These are phyloP conservation scores for Nesidiocoris tenuis DNA, from an alignment of 2,888 invertebrate species.

Conservation along the genomic window DNA sequence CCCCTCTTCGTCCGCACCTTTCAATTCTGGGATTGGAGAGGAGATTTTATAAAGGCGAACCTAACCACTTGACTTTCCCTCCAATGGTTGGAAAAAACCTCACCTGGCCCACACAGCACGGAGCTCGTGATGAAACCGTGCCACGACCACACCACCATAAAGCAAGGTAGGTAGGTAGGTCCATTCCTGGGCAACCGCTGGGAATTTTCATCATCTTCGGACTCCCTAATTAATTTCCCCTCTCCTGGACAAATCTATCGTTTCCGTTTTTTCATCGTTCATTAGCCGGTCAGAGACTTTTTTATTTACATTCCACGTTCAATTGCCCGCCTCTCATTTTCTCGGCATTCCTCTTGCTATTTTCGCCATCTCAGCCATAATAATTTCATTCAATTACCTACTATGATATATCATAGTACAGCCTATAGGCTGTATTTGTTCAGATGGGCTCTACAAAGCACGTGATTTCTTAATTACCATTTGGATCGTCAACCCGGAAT, in stretches of 20 bases:
- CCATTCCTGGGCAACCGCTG: no score
- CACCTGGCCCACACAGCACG: neutral
- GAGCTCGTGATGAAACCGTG: no score
- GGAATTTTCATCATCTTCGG: slow-evolving; percentile 1
- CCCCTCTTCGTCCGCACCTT: neutral
- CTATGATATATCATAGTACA: no score
- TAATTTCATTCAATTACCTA: neutral
- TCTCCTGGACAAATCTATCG: neutral
- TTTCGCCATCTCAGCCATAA: neutral
- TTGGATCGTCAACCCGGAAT: no score
- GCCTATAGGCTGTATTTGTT: no score
- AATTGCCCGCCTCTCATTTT: slow-evolving; percentile 1
- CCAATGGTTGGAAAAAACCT: slow-evolving; percentile 7
- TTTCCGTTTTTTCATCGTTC: neutral
- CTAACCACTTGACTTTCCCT: slow-evolving; percentile 23
- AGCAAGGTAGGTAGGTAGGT: no score
- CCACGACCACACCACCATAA: no score
- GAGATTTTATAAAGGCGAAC: neutral
- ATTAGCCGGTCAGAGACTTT: neutral
- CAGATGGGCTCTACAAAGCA: no score
- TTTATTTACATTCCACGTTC: slow-evolving; percentile 9
- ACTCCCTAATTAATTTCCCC: neutral
- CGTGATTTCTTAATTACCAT: no score
- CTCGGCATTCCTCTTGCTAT: neutral
- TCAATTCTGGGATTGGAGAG: neutral